phyloP scores from a whole-genome alignment of 2,888 invertebrate species.

The Ichneumoninae sp. region DNA sequence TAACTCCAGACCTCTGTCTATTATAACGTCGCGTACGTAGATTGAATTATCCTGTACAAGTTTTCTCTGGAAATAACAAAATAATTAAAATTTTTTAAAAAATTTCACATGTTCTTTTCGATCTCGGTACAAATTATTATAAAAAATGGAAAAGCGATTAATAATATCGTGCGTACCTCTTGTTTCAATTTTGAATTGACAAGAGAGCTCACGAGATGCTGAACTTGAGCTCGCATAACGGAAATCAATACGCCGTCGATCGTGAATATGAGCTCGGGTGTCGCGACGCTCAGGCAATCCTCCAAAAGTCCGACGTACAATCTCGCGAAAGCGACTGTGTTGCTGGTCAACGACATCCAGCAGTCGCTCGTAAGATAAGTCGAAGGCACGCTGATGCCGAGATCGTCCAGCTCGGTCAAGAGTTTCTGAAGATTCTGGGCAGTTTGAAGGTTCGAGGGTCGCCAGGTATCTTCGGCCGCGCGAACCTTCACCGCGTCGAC shows the following conservation, averaged over 20 bases:
- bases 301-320: slow-evolving; percentile 90
- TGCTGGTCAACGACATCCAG: slow-evolving; percentile 92
- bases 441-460: slow-evolving; percentile 92
- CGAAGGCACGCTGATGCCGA: slow-evolving; percentile 77
- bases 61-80: slow-evolving; percentile 86
- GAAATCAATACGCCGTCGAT: slow-evolving; percentile 90
- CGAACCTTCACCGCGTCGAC: slow-evolving; percentile 92
- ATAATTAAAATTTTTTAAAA: too few species aligned
- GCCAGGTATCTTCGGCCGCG: slow-evolving; percentile 94
- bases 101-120: neutral
- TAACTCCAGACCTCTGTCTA: slow-evolving; percentile 80
- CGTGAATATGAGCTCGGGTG: slow-evolving; percentile 90
- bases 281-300: slow-evolving; percentile 91
- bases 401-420: slow-evolving; percentile 79
- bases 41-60: slow-evolving; percentile 89
- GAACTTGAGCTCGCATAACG: slow-evolving; percentile 91
- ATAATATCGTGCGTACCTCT: slow-evolving; percentile 84
- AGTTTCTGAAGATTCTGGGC: slow-evolving; percentile 82
- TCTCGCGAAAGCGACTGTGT: slow-evolving; percentile 92
- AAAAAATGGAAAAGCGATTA: neutral
- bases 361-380: slow-evolving; percentile 85
- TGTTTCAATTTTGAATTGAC: slow-evolving; percentile 85
- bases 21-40: slow-evolving; percentile 87
- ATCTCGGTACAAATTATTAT: neutral
- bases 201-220: slow-evolving; percentile 87